A percentile compares a stretch with the other conserved stretches of the same genome.
Evolutionary conservation across 2,888 invertebrate genomes (phyloP).

Genomic region (Petrolisthes cinctipes): DNA sequence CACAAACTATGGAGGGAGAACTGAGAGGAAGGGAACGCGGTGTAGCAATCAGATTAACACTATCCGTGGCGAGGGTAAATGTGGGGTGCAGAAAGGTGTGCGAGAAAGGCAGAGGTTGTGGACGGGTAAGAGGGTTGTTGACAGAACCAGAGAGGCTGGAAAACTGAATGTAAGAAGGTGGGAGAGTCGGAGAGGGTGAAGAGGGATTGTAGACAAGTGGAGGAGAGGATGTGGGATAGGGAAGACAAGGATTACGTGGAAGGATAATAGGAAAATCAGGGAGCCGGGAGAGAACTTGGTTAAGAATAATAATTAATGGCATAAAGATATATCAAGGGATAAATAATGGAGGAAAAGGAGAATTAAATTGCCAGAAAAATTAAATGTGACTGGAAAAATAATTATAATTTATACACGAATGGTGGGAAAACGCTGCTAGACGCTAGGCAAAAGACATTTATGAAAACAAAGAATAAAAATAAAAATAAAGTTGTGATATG

Average conservation of each 20-base stretch:
- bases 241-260: neutral
- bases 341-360: neutral
- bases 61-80: neutral
- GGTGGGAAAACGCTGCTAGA: too few relatives aligned
- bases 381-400: too few relatives aligned
- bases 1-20: neutral
- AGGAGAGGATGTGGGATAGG: slow-evolving; percentile 22
- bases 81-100: neutral
- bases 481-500: too few relatives aligned
- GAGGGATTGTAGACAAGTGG: slow-evolving; percentile 6
- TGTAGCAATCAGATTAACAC: neutral
- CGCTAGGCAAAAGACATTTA: too few relatives aligned
- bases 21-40: neutral
- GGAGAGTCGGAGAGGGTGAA: neutral
- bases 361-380: neutral
- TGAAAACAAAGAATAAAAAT: too few relatives aligned
- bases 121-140: slow-evolving; percentile 19
- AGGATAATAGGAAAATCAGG: neutral
- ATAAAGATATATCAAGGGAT: neutral
- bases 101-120: slow-evolving; percentile 23
- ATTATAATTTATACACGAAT: too few relatives aligned
- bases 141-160: slow-evolving; percentile 31
- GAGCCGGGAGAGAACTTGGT: neutral
- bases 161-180: neutral
- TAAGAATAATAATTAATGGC: neutral